Conservation (phyloP, 2,888 invertebrate genomes). For the Diploptera punctata region DNA sequence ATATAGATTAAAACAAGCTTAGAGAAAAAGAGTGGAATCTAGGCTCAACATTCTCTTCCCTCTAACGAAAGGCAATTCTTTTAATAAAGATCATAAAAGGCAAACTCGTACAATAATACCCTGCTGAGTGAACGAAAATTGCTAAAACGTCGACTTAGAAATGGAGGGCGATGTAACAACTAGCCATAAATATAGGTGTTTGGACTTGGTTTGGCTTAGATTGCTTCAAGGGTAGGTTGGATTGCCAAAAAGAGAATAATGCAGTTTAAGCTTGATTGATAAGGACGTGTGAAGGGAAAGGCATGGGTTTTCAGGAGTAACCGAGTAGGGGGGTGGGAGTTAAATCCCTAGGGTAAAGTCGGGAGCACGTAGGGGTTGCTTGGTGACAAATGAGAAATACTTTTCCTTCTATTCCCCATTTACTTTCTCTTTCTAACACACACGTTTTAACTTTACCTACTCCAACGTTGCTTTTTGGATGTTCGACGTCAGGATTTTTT, state of each 20-base stretch:
- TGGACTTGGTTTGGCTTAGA: slow-evolving; percentile 4
- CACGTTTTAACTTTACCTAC: background rate
- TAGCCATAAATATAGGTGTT: slow-evolving; percentile 28
- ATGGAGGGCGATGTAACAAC: background rate
- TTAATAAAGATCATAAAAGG: slow-evolving; percentile 6
- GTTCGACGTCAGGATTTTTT: slow-evolving; percentile 12
- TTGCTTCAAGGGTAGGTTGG: background rate
- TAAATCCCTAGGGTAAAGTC: slow-evolving; percentile 28
- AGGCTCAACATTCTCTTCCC: background rate
- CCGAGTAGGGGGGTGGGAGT: background rate
- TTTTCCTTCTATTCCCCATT: slow-evolving; percentile 10
- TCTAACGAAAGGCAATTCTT: background rate
- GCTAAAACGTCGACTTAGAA: slow-evolving; percentile 2
- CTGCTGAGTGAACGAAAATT: slow-evolving; percentile 16
- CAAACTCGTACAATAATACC: slow-evolving; percentile 3
- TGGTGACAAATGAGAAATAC: slow-evolving; percentile 31
- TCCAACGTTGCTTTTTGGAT: slow-evolving; percentile 16
- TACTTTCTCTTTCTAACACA: background rate
- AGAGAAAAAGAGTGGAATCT: background rate
- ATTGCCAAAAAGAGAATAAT: slow-evolving; percentile 29
- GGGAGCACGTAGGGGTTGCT: slow-evolving; percentile 22
- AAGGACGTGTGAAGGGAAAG: slow-evolving; percentile 21
- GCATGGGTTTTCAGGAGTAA: background rate
- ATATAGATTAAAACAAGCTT: slow-evolving; percentile 8
- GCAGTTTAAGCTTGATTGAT: slow-evolving; percentile 31